Evolutionary conservation across 1,140 invertebrate species (phyloP), one percentile per base, ranked within the genome.

Genomic region (Drosophila pandora): DNA sequence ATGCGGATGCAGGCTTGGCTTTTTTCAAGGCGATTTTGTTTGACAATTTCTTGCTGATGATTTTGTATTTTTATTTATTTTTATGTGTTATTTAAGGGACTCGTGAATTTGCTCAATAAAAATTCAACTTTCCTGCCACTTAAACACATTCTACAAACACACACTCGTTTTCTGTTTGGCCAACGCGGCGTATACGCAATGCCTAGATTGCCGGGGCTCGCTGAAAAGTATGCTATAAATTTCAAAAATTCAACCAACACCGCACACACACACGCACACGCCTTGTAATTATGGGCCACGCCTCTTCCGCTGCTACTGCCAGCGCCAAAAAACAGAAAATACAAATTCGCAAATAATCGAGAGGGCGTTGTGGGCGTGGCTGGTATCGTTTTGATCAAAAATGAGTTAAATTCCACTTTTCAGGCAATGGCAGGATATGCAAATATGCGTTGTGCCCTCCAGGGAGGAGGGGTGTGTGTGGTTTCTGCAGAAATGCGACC

Each of bases 161-260:
- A 28, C 25, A 28, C 25, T 28, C 25, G 1, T 28, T 28, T 28
- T 28, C 7, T 28, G 9, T 12, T 12, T 28, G 32, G 56, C 56
- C 28, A 17, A 72, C 41, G 60, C 57, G 61, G 63, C 74, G 76
- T 69, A 74, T 79, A 60, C 54, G 76, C 68, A 59, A 67, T 79
- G 55, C 59, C 25, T 41, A n/a, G 25, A 59, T 63, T 64, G 70
- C 70, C 52, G 59, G 47, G 13, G 5, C 41, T 7, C 76, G 70
- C 57, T 63, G 61, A 59, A 83, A 79, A 79, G 75, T 83, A 83
- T 83, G 79, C 79, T 56, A 83, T 79, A 75, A 59, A 79, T 74
- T 78, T 69, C 47, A 28, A 58, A 70, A 47, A 58, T 71, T 61
- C 22, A 28, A 2, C 10, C 12, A 21, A 28, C 48, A 10, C 54